Evolutionary conservation across 2,888 invertebrate species (phyloP).

Genomic region (Caenorhabditis sp.): DNA sequence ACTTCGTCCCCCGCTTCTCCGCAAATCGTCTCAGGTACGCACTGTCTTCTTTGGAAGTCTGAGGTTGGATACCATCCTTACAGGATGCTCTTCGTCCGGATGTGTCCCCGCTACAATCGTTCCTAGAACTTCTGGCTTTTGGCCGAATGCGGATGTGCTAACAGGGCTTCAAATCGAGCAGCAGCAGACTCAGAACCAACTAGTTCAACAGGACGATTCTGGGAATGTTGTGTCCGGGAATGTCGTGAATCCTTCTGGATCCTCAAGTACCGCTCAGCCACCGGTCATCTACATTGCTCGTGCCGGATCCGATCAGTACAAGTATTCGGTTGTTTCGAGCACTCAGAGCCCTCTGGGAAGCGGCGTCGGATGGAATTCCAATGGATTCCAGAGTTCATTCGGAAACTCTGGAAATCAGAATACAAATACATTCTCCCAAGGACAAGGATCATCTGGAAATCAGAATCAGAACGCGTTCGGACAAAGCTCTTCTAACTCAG

Average conservation of each 20-base stretch:
- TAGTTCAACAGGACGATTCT: conserved; percentile 7
- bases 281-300: conserved; percentile 49
- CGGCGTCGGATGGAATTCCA: conserved; percentile 10
- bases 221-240: conserved; percentile 10
- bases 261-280: background rate
- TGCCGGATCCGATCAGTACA: conserved; percentile 50
- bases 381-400: background rate
- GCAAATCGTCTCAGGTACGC: background rate
- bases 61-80: background rate
- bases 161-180: conserved; percentile 29
- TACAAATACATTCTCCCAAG: too few relatives aligned
- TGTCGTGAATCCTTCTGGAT: too few relatives aligned
- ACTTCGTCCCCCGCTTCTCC: conserved; percentile 14
- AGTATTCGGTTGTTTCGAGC: conserved; percentile 14
- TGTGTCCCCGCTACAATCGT: conserved; percentile 36
- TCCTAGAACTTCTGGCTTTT: conserved; percentile 38
- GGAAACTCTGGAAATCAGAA: background rate
- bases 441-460: conserved; percentile 10
- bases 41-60: background rate
- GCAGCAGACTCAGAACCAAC: conserved; percentile 18
- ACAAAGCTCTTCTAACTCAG: background rate
- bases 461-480: conserved; percentile 2
- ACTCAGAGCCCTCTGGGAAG: conserved; percentile 5
- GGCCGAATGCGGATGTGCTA: conserved; percentile 40
- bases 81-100: conserved; percentile 40